Base-by-base conservation (phyloP, 2,113 vertebrate species). In the Lampris megalopsis region DNA sequence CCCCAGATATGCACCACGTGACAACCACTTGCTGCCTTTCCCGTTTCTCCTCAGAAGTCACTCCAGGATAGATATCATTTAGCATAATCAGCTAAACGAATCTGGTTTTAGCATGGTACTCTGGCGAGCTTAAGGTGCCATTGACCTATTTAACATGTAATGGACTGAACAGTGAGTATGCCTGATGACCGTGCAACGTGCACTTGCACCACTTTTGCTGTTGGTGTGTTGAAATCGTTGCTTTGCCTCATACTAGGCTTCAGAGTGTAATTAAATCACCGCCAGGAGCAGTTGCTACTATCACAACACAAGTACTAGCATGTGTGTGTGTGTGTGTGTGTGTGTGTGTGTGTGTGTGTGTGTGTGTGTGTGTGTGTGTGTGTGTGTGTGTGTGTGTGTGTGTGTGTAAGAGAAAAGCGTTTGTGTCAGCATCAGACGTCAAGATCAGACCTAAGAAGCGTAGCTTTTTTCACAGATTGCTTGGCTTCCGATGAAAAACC, bases 281-380 rank as follows among this genome's bases (percentile, higher is more conserved):
- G 50, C 52, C 7, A 11, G 75, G 77, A 76, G 65, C 57, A 45
- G 38, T 77, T 75, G 81, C 89, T 89, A 75, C 80, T 83, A 88
- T 85, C 87, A 92, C 85, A 87, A 89, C 86, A 87, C 75, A 79
- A 88, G 82, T 84, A 77, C 63, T 62, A 68, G 70, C 82, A 65
- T 84, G 84, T 83, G 63, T 53, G 74, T 53, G 69, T 80, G 69
- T n/a, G 62, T 48, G 56, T 62, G 4, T n/a, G n/a, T n/a, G n/a
- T n/a, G n/a, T n/a, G n/a, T n/a, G n/a, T n/a, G n/a, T n/a, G n/a
- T n/a, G n/a, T n/a, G n/a, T 24, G 24, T 24, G 24, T 24, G 24
- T 24, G 24, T 24, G 24, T 24, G 24, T 24, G 24, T 24, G 24
- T 24, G 24, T 24, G 24, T 24, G 24, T 24, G 24, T 24, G 24